These are phyloP conservation scores for Merops nubicus DNA, from an alignment of 2,113 vertebrate genomes.

Conservation along the genomic window DNA sequence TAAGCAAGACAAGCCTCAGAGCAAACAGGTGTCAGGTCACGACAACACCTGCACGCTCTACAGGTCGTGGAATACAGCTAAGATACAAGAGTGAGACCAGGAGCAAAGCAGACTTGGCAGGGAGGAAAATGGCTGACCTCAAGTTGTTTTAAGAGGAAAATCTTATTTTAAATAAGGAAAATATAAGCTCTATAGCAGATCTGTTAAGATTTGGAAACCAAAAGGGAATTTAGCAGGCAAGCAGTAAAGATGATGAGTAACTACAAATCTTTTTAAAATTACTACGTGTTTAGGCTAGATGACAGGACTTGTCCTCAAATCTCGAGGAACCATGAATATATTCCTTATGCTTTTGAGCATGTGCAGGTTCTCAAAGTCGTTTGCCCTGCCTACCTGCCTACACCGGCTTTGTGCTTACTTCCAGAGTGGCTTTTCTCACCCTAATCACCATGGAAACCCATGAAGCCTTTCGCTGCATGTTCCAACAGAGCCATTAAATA, in stretches of 20 bases:
- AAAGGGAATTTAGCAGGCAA: neutral
- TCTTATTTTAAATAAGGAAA: neutral
- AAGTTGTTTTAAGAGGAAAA: neutral
- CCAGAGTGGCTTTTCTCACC: neutral
- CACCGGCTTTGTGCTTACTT: neutral
- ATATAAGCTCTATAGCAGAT: neutral
- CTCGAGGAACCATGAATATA: accelerated
- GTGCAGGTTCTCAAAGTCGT: accelerated
- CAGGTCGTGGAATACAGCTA: neutral
- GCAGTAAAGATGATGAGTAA: neutral
- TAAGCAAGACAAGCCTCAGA: neutral
- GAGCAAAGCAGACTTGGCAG: neutral
- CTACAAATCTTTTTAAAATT: neutral
- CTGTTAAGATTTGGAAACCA: neutral
- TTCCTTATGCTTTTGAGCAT: neutral
- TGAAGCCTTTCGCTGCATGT: neutral
- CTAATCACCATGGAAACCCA: slow-evolving; percentile 24
- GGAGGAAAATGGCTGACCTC: accelerated
- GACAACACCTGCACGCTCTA: too few species aligned
- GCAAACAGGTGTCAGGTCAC: neutral
- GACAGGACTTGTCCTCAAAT: neutral
- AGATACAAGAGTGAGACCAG: accelerated
- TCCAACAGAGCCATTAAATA: neutral
- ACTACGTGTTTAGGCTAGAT: neutral
- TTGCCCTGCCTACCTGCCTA: neutral